Evolutionary conservation across 2,113 vertebrate genomes (phyloP), one percentile per base, ranked within the genome.

Genomic region (Microcebus murinus): DNA sequence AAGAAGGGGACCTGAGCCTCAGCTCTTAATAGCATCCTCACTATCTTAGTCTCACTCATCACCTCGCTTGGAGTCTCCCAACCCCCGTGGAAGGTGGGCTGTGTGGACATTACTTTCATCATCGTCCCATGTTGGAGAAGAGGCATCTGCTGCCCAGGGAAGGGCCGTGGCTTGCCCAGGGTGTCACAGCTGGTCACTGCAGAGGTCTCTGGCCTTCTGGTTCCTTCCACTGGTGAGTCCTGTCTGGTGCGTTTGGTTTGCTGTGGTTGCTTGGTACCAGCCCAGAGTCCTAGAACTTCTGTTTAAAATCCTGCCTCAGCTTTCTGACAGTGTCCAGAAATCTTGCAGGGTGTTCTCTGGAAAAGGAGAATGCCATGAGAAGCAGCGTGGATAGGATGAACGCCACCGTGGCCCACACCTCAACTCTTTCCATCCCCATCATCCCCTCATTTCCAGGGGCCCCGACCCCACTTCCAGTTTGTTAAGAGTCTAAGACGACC

Each of bases 61-160:
- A 42, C 52, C 52, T 67, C 83, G 34, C 34, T 31, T 21, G 55
- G 68, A n/a, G 12, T 76, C 48, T 55, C 80, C 15, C 73, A 71
- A 2, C 39, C 63, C 12, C 42, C 20, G 3, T 31, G 36, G 13
- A 34, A 86, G n/a, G 34, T 21, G 63, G 23, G 21, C 59, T 12
- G 18, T 8, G 2, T 23, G 59, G 55, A 27, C 61, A 42, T 6
- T 11, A 39, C 6, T 57, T 20, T 61, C 42, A 34, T 74, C 3
- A 1, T 34, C 31, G 31, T 59, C 25, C 15, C 2, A 0, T 10
- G 17, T 2, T 52, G 0, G 0, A 52, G 68, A 55, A 31, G 68
- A 76, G 67, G 61, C 73, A 59, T 11, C 36, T 23, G n/a, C 50
- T 68, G 55, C 70, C 67, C 36, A 12, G 7, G 70, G 59, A 59